Evolutionary conservation across 2,797 vertebrate species (phyloP).

Genomic region (Austrolebias charrua): DNA sequence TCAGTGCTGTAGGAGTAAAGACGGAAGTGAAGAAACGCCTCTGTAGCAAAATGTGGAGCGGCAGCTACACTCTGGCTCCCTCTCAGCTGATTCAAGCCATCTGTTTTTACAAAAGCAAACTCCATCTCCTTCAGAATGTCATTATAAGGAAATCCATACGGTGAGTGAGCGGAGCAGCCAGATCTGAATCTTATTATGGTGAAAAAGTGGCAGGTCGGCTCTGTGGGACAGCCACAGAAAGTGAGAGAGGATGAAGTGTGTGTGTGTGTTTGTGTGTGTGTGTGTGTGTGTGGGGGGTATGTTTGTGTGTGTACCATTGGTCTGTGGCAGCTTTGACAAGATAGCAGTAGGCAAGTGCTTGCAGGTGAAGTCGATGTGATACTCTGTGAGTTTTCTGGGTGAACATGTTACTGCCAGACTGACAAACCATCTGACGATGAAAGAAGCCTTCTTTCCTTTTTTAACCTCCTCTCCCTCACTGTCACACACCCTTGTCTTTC

Average conservation of each 20-base stretch:
- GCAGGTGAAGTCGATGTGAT: constrained; percentile 70
- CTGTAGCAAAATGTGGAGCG: constrained; percentile 59
- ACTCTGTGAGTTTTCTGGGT: constrained; percentile 59
- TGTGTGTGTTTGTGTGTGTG: constrained; percentile 13
- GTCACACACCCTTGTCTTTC: constrained; percentile 6
- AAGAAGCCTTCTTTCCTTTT: constrained; percentile 40
- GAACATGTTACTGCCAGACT: constrained; percentile 59
- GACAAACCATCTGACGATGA: constrained; percentile 51
- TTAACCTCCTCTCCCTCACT: constrained; percentile 30
- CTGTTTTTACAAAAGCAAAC: constrained; percentile 71
- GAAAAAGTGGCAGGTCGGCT: constrained; percentile 52
- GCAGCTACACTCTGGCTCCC: constrained; percentile 36
- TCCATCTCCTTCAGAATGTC: constrained; percentile 71
- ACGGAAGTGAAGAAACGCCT: constrained; percentile 50
- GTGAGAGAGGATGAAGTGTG: constrained; percentile 37
- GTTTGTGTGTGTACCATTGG: constrained; percentile 42
- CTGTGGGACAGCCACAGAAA: constrained; percentile 39
- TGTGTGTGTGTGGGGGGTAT: constrained; percentile 24
- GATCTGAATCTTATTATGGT: constrained; percentile 75
- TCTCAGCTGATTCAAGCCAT: constrained; percentile 54
- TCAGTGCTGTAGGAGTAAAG: constrained; percentile 39
- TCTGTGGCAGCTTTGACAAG: constrained; percentile 66
- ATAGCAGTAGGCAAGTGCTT: constrained; percentile 60
- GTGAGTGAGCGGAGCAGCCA: constrained; percentile 39
- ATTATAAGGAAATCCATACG: constrained; percentile 72